phyloP scores from a whole-genome alignment of 2,797 vertebrate species.

The Babyrousa celebensis region DNA sequence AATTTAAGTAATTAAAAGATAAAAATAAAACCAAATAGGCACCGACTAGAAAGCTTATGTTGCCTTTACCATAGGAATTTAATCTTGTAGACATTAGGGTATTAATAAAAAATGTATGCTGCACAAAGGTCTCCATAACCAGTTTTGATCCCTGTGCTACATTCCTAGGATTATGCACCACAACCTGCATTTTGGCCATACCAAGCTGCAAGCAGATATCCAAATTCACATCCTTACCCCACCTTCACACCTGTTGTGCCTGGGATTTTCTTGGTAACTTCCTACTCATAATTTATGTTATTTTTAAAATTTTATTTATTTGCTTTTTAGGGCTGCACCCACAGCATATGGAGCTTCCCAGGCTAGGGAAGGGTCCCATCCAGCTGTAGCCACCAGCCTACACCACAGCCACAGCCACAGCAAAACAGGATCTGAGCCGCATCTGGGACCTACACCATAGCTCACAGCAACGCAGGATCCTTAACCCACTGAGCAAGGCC shows the following conservation, averaged over 20 bases:
- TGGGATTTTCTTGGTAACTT: not conserved
- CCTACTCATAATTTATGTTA: not conserved
- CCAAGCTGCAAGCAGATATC: not conserved
- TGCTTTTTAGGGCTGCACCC: no score
- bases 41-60: not conserved
- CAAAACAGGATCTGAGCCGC: no score
- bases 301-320: no score
- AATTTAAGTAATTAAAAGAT: slow-evolving; percentile 7
- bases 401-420: no score
- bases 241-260: not conserved
- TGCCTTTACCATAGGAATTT: not conserved
- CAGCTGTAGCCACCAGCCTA: no score
- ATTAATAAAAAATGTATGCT: not conserved
- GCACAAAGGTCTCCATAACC: not conserved
- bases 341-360: no score
- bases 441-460: no score
- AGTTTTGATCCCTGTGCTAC: not conserved
- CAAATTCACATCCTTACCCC: not conserved
- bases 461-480: no score
- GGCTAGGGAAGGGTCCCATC: no score
- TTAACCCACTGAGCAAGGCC: no score
- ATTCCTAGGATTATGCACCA: not conserved
- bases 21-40: not conserved
- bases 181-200: not conserved
- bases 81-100: not conserved